Base-by-base conservation (phyloP, 1,140 invertebrate genomes). In the Hycleus cichorii region DNA sequence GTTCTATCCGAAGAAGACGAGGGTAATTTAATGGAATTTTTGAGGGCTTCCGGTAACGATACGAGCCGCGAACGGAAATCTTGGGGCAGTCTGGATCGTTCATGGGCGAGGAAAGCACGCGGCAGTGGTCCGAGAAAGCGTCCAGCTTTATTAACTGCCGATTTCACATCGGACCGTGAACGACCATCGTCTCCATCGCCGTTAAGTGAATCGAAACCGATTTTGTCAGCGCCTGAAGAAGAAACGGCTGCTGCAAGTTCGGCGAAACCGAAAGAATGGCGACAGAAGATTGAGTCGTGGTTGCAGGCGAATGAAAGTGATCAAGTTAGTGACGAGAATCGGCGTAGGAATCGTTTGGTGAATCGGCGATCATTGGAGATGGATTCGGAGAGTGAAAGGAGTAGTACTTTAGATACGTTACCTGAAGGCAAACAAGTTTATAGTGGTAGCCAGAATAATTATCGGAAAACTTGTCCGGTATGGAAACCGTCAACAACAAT, bases 271-370 rank as follows among this genome's bases (percentile, higher is more conserved):
- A 81, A 85, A 71, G 85, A 90, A 61, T 91, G 89, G 89, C 77
- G 87, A 38, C 85, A 91, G 70, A 92, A 93, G 71, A 93, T 95
- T 63, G 89, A 93, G 75, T 89, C 88, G 10, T 94, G 92, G 92
- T 75, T 94, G 59, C 83, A 90, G 59, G 89, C 91, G 55, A 91
- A 90, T 74, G 90, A 91, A 71, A 87, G 86, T 67, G 88, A 91
- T 71, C 81, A 83, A 57, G 81, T 83, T 50, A 82, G 80, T 54
- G 82, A 85, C 55, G 84, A 88, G 63, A 75, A 80, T 60, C 78
- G 79, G 43, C 78, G 79, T 64, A 80, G 82, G 66, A 76, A 81
- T 25, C 77, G 82, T 60, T 79, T 86, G 55, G 78, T 79, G 57
- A 88, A 89, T 74, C 73, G 88, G 67, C 79, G 86, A 60, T 89